Conservation (phyloP, 1,140 invertebrate genomes). For the Scaptomyza montana region DNA sequence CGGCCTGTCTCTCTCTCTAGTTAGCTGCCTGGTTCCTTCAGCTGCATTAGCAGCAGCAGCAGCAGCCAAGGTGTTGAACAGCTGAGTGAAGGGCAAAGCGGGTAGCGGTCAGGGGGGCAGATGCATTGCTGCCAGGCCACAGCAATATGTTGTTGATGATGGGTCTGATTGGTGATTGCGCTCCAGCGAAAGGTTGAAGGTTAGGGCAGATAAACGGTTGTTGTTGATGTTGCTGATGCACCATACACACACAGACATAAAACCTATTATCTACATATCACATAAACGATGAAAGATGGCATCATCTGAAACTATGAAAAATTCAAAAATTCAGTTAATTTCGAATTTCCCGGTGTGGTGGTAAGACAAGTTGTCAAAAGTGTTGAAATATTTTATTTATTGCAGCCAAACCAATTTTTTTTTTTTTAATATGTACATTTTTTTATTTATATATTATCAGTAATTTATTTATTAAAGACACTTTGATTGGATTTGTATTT, state of each 20-base stretch:
- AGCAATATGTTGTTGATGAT: slow-evolving; percentile 46
- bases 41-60: slow-evolving; percentile 34
- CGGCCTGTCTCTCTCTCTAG: slow-evolving; percentile 70
- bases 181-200: slow-evolving; percentile 75
- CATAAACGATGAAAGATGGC: slow-evolving; percentile 50
- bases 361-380: slow-evolving; percentile 1
- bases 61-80: slow-evolving; percentile 73
- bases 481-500: too few species aligned
- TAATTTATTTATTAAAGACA: too few species aligned
- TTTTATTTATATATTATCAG: too few species aligned
- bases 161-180: slow-evolving; percentile 41
- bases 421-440: too few species aligned
- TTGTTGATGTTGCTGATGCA: slow-evolving; percentile 12
- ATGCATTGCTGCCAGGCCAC: slow-evolving; percentile 30
- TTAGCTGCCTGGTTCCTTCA: slow-evolving; percentile 42
- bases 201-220: slow-evolving; percentile 73
- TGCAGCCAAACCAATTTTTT: too few species aligned
- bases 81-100: slow-evolving; percentile 69
- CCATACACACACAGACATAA: slow-evolving; percentile 32
- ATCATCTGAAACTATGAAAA: slow-evolving; percentile 33
- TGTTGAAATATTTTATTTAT: background rate
- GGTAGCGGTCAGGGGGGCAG: slow-evolving; percentile 30
- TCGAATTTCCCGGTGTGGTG: slow-evolving; percentile 24
- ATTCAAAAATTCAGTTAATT: slow-evolving; percentile 38
- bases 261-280: slow-evolving; percentile 79